Conservation (phyloP, 2,113 vertebrate species). For the Nycticryphes semicollaris region DNA sequence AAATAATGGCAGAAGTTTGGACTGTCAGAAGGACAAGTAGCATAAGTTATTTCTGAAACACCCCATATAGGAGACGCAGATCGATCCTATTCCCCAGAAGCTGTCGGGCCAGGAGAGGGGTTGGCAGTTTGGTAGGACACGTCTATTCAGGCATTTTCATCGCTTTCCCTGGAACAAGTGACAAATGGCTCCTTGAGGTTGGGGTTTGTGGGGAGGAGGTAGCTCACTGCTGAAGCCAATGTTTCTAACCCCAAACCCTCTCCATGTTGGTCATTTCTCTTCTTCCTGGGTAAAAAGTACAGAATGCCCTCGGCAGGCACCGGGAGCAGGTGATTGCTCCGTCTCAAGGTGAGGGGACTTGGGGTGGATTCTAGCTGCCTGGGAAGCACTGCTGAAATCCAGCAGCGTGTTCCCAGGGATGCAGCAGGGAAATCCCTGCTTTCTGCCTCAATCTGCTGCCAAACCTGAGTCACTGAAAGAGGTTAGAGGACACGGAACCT, state of each 20-base stretch:
- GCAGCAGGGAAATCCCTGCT: background rate
- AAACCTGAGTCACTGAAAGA: background rate
- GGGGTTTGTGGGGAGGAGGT: background rate
- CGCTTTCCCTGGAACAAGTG: background rate
- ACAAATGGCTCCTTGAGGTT: background rate
- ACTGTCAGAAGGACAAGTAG: fast-evolving
- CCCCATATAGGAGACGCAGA: background rate
- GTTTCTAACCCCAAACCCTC: background rate
- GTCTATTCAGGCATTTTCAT: background rate
- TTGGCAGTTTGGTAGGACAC: fast-evolving
- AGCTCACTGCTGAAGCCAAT: background rate
- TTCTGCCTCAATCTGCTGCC: background rate
- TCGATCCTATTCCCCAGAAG: background rate
- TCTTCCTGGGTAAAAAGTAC: background rate
- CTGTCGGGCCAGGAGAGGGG: background rate
- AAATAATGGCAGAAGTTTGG: background rate
- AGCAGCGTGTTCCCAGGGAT: background rate
- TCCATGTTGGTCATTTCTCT: fast-evolving
- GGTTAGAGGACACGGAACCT: background rate
- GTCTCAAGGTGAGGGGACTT: fast-evolving
- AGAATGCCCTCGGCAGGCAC: background rate
- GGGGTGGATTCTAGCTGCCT: background rate
- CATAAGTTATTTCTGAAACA: fast-evolving
- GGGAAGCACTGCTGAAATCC: background rate
- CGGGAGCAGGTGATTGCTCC: background rate